Evolutionary conservation across 1,140 invertebrate genomes (phyloP), one percentile per base, ranked within the genome.

Genomic region (Geopemphigus sp.): DNA sequence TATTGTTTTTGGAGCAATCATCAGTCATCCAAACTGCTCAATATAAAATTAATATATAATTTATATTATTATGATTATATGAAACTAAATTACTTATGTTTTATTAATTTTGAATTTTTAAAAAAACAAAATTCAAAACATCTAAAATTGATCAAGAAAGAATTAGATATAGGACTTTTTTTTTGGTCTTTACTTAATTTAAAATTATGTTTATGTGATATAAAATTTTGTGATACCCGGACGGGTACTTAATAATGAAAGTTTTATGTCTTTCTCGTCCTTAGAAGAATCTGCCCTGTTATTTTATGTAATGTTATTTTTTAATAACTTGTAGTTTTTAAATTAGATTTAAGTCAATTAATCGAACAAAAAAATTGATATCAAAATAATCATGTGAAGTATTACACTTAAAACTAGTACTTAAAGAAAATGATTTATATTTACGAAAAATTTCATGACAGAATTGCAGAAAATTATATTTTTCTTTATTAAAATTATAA

Each of bases 11-110:
- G 72, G 29, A 74, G 26, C 50, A 8, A 57, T 57, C 29, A 74
- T 57, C 50, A 74, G 54, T 74, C 50, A 74, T 74, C 53, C n/a
- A 57, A 74, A 74, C 29, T 74, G 72, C 72, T 74, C 72, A 74
- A 74, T 56, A 56, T 56, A 74, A 57, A 74, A 56, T 26, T 26
- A 70, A 74, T 26, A 53, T n/a, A 50, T 50, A 50, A 50, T 50
- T 50, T 50, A 50, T 50, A 66, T 66, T 15, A 29, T 26, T 73
- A 73, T 54, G 26, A 73, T 50, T n/a, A 54, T 74, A 19, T 74
- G 19, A 74, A 74, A 74, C 22, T 56, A 39, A 74, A 39, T 74
- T 74, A 56, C n/a, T 57, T 74, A 14, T 74, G 56, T 54, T 74
- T 32, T n/a, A 74, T 74, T 57, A 19, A 74, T 54, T 74, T 74